Evolutionary conservation across 2,888 invertebrate genomes (phyloP).

Genomic region (Catocala sponsa): DNA sequence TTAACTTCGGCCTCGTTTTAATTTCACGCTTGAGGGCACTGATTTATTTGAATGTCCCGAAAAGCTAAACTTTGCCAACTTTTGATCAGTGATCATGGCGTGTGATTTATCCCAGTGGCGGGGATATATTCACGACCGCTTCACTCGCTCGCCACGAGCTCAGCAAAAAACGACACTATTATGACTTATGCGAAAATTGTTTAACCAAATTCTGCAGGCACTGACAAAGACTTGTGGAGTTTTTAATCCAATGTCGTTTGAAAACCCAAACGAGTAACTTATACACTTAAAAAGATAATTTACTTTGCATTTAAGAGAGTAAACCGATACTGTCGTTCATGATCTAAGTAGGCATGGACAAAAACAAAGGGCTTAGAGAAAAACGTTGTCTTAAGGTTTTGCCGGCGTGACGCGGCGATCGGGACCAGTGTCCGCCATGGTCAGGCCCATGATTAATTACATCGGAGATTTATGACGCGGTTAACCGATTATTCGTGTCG

Average conservation of each 20-base stretch:
- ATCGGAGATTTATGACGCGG: conserved; percentile 67
- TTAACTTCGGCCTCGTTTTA: conserved; percentile 67
- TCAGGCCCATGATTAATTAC: conserved; percentile 68
- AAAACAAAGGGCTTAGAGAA: conserved; percentile 31
- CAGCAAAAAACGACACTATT: conserved; percentile 62
- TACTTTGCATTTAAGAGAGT: no score
- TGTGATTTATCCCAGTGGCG: conserved; percentile 68
- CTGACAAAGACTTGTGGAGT: conserved; percentile 39
- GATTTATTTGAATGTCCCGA: conserved; percentile 73
- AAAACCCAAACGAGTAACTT: neutral
- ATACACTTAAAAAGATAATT: neutral
- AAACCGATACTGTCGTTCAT: neutral
- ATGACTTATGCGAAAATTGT: conserved; percentile 64
- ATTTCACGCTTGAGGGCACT: conserved; percentile 70
- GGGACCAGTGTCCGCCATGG: conserved; percentile 52
- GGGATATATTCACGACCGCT: conserved; percentile 62
- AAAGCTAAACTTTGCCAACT: conserved; percentile 75
- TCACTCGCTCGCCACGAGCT: conserved; percentile 44
- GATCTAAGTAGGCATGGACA: neutral
- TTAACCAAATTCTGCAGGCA: conserved; percentile 54
- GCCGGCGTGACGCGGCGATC: conserved; percentile 34
- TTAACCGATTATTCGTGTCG: conserved; percentile 61
- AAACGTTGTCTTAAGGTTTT: conserved; percentile 39
- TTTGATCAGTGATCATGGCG: conserved; percentile 73
- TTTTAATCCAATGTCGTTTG: neutral